Base-by-base conservation (phyloP, 2,888 invertebrate species). In the Tromatobia lineatoria region DNA sequence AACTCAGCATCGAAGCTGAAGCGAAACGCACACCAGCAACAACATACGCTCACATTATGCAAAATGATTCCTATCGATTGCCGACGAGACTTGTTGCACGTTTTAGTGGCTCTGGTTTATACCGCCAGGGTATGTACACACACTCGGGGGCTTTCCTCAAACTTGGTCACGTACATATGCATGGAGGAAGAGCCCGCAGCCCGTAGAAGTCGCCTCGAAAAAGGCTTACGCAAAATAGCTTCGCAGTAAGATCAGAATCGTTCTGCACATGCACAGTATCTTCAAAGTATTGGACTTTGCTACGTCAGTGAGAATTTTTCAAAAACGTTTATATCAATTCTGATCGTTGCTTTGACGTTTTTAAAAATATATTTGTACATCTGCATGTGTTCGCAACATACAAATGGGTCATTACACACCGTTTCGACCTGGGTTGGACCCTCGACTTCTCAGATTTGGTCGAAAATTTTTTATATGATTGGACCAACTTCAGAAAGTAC, bases 51-150 rank as follows among this genome's bases (percentile, higher is more conserved):
- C 47, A 47, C 57, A 83, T 83, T 83, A 83, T 83, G 83, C 79
- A 79, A 83, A 83, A 69, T 78, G 75, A 83, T 83, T 75, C 70
- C 64, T 75, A 83, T 79, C 83, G 79, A 83, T 83, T 71, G 70
- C 79, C 70, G 54, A 50, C 38, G 75, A 74, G 13, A 75, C 83
- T 83, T 83, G 83, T 83, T 83, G 83, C 83, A 52, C 79, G 75
- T 70, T 69, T 61, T 66, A 64, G 34, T 64, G 73, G 47, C 52
- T 61, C 67, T 11, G 59, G 25, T 34, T 29, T 42, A 73, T 45
- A 42, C 29, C 20, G 18, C 61, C 34, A n/a, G 7, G 8, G 18
- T 47, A n/a, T 11, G 47, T 18, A 15, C n/a, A 61, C 47, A 61
- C 29, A 61, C 13, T 13, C n/a, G 11, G 25, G 47, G 18, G 15